Conservation (phyloP, 2,888 invertebrate species). For the Eupithecia inturbata region DNA sequence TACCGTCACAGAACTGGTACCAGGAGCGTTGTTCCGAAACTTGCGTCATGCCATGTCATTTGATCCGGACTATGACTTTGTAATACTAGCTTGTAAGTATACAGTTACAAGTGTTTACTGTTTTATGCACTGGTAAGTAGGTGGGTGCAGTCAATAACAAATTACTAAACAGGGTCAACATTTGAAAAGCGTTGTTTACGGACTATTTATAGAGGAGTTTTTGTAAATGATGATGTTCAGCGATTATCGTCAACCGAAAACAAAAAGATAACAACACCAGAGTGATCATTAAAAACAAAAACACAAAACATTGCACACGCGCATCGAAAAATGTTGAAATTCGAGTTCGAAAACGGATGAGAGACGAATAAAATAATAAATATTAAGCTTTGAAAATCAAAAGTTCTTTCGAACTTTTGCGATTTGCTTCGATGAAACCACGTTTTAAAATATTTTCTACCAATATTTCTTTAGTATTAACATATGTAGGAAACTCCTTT, state of each 20-base stretch:
- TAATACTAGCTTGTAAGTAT: constrained; percentile 3
- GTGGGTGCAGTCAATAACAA: background rate
- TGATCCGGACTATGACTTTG: constrained; percentile 8
- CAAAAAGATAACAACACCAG: too few relatives aligned
- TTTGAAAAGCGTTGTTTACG: background rate
- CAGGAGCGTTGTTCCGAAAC: constrained; percentile 19
- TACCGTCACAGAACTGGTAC: constrained; percentile 12
- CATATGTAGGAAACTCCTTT: too few relatives aligned
- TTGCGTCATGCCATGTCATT: constrained; percentile 14
- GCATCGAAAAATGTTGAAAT: too few relatives aligned
- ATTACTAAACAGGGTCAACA: background rate
- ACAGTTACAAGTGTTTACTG: constrained; percentile 19
- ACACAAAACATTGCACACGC: too few relatives aligned
- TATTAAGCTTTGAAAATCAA: too few relatives aligned
- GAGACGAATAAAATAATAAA: too few relatives aligned
- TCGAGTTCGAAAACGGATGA: too few relatives aligned
- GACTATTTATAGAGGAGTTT: background rate
- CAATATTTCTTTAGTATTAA: too few relatives aligned
- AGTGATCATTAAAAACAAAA: too few relatives aligned
- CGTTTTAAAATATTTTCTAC: too few relatives aligned
- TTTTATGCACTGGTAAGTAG: constrained; percentile 1
- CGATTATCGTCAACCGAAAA: background rate
- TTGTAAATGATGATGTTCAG: background rate
- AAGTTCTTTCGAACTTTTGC: too few relatives aligned
- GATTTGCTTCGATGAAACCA: too few relatives aligned